Evolutionary conservation across 2,888 invertebrate genomes (phyloP).

Genomic region (Leptinotarsa juncta): DNA sequence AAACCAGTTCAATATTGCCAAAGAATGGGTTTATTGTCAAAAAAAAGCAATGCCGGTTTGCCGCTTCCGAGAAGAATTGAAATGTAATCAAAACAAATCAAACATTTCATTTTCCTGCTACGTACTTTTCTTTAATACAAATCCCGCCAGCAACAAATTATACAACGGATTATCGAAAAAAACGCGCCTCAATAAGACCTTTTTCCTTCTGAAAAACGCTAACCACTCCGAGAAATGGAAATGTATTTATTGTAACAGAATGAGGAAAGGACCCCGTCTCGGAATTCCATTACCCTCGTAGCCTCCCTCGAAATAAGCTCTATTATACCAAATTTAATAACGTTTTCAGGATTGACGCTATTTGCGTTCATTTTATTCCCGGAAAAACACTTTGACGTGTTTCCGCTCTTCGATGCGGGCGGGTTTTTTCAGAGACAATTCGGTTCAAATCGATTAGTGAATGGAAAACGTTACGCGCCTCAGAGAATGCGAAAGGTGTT

Average conservation of each 20-base stretch:
- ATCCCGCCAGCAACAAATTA: neutral
- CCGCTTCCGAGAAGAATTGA: neutral
- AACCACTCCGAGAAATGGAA: slow-evolving; percentile 12
- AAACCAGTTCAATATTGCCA: too few relatives aligned
- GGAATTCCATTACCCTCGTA: slow-evolving; percentile 31
- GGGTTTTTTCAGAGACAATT: slow-evolving; percentile 2
- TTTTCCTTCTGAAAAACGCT: neutral
- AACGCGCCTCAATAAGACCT: slow-evolving; percentile 1
- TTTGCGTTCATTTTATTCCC: slow-evolving; percentile 20
- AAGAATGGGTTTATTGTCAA: neutral
- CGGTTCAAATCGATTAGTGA: slow-evolving; percentile 6
- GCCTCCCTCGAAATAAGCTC: slow-evolving; percentile 26
- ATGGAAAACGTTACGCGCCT: slow-evolving; percentile 13
- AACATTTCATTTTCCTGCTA: slow-evolving; percentile 7
- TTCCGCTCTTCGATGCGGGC: slow-evolving; percentile 8
- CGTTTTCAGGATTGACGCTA: slow-evolving; percentile 26
- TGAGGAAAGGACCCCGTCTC: slow-evolving; percentile 29
- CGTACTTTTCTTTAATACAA: neutral
- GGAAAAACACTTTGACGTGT: slow-evolving; percentile 11
- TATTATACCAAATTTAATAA: slow-evolving; percentile 35
- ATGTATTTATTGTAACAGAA: slow-evolving; percentile 33
- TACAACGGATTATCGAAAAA: slow-evolving; percentile 5
- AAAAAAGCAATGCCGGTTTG: neutral
- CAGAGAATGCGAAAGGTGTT: neutral
- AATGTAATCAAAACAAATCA: slow-evolving; percentile 15